Percentiles rank a stretch among this genome's conserved stretches.
Evolutionary conservation across 2,888 invertebrate species (phyloP).

Genomic region (Chrysolina americana): DNA sequence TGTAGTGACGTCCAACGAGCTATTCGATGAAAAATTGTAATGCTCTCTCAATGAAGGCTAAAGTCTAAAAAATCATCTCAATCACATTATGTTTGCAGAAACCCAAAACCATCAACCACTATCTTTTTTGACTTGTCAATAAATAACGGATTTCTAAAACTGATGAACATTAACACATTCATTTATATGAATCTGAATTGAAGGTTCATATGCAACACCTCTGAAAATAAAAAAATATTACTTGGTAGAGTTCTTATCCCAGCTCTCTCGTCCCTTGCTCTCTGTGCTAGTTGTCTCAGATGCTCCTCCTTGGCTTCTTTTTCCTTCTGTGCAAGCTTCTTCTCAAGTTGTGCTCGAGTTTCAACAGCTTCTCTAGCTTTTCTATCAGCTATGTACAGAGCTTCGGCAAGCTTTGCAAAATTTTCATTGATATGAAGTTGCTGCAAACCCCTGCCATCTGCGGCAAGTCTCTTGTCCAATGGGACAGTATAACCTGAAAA

Average conservation of each 20-base stretch:
- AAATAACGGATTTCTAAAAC: no score
- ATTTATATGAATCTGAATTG: no score
- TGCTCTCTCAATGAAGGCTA: no score
- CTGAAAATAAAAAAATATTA: slow-evolving; percentile 15
- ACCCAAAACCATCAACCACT: no score
- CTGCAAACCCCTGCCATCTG: slow-evolving; percentile 97
- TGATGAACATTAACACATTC: no score
- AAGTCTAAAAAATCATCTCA: no score
- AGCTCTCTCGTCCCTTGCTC: slow-evolving; percentile 95
- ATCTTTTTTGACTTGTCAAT: no score
- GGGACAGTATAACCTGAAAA: slow-evolving; percentile 90
- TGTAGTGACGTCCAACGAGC: no score
- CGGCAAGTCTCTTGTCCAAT: slow-evolving; percentile 96
- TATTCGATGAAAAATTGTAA: no score
- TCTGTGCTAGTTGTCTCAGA: slow-evolving; percentile 91
- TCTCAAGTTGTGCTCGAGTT: slow-evolving; percentile 94
- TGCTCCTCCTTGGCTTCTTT: slow-evolving; percentile 98
- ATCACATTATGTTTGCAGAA: no score
- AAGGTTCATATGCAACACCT: no score
- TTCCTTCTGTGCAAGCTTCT: slow-evolving; percentile 96
- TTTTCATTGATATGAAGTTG: slow-evolving; percentile 99
- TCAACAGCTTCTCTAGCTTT: slow-evolving; percentile 99
- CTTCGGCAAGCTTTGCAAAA: slow-evolving; percentile 98
- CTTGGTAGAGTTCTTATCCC: slow-evolving; percentile 75
- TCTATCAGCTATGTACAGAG: slow-evolving; percentile 95